Evolutionary conservation across 2,113 vertebrate genomes (phyloP), one percentile per base, ranked within the genome.

Genomic region (Zosterops japonicus): DNA sequence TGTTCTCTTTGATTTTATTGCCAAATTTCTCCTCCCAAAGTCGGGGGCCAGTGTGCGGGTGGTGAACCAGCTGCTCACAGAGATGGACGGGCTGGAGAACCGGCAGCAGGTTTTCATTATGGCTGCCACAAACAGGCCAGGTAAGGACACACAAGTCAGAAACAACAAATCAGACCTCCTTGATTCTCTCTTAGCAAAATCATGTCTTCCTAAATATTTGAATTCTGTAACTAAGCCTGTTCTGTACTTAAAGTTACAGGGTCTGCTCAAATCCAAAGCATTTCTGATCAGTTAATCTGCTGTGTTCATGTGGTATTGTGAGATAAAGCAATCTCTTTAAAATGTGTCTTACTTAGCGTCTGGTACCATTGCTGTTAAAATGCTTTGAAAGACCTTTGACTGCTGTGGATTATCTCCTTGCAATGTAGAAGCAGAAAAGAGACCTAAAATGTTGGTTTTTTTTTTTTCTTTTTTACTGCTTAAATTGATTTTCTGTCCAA

Each of bases 111-210:
- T 99, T 49, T 99, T 99, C 97, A 98, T 99, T 83, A 99, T 99
- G 99, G 99, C 99, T 55, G 99, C 99, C 27, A 99, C 99, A 33
- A 99, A 99, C 96, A 98, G 99, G 78, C 99, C 99, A 98, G 99
- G 99, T 99, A 69, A 97, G 96, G 41, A 90, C 31, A 19, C 22
- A 70, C 22, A 65, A 77, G 15, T 33, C 52, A 52, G 14, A n/a
- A 69, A 55, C 8, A 12, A 69, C 20, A 28, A 67, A 47, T 35
- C 3, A 18, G 4, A 6, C 0, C 0, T 42, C 41, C 14, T 68
- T 86, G 17, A 4, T 70, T 72, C 42, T 67, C 35, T 74, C 88
- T 29, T 59, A 4, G 39, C 71, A 61, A 67, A 90, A 16, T 70
- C 2, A 16, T 10, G 3, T 63, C 39, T 39, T 39, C 39, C 5